These are phyloP conservation scores for Ephialtes manifestator DNA, from an alignment of 2,888 invertebrate species.

Conservation along the genomic window DNA sequence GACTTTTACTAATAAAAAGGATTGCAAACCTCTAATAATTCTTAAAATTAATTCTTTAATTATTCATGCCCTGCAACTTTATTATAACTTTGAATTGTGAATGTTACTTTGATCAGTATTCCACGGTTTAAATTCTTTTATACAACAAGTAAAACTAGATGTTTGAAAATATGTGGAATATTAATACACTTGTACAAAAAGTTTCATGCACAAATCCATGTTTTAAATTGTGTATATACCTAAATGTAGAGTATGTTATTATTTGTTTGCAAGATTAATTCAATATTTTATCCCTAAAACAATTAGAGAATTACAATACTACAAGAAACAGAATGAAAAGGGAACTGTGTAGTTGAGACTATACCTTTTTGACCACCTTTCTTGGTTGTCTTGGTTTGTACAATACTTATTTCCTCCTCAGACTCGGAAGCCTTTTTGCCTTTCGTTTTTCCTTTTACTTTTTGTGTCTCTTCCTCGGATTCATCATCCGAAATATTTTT, in stretches of 20 bases:
- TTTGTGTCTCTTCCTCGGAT: constrained; percentile 74
- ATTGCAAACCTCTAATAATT: not conserved
- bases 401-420: constrained; percentile 79
- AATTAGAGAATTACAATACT: not conserved
- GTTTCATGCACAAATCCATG: too few relatives aligned
- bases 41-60: not conserved
- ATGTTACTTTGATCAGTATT: not conserved
- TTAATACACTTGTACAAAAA: too few relatives aligned
- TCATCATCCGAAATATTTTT: constrained; percentile 67
- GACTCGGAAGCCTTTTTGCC: constrained; percentile 84
- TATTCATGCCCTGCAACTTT: not conserved
- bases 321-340: constrained; percentile 14
- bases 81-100: not conserved
- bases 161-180: too few relatives aligned
- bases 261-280: not conserved
- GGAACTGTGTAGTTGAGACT: constrained; percentile 31
- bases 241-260: too few relatives aligned
- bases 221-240: too few relatives aligned
- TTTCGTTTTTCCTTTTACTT: constrained; percentile 81
- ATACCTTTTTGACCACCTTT: constrained; percentile 59
- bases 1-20: not conserved
- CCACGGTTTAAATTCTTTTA: not conserved
- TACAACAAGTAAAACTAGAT: not conserved
- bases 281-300: not conserved
- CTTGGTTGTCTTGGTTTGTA: constrained; percentile 65